A percentile compares a stretch with the other conserved stretches of the same genome.
phyloP scores from a whole-genome alignment of 2,797 vertebrate species.

The Microctenopoma stevenorrisi region DNA sequence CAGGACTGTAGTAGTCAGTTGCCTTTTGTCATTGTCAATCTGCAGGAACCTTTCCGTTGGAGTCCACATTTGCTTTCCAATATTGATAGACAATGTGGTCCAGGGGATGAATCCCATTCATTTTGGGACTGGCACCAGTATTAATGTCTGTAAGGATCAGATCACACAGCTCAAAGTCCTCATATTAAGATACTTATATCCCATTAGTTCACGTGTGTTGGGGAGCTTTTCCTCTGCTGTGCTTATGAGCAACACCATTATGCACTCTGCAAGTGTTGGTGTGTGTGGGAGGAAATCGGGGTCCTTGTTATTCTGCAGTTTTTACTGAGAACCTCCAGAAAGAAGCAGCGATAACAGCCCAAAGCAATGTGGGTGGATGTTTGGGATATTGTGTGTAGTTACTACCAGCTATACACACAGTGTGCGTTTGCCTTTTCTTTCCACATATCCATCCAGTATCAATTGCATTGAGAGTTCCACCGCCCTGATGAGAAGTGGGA shows the following conservation, averaged over 20 bases:
- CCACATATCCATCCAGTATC: slow-evolving; percentile 56
- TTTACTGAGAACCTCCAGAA: slow-evolving; percentile 50
- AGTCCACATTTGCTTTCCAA: slow-evolving; percentile 60
- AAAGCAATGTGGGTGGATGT: slow-evolving; percentile 57
- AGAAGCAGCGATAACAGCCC: slow-evolving; percentile 53
- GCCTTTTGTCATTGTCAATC: slow-evolving; percentile 51
- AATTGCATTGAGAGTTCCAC: slow-evolving; percentile 53
- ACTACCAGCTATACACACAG: neutral
- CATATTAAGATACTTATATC: slow-evolving; percentile 44
- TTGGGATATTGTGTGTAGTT: slow-evolving; percentile 23
- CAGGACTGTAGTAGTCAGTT: slow-evolving; percentile 48
- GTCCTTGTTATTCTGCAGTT: slow-evolving; percentile 59
- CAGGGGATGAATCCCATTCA: slow-evolving; percentile 72
- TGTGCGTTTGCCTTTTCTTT: slow-evolving; percentile 47
- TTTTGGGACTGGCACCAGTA: slow-evolving; percentile 60
- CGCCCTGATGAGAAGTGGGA: slow-evolving; percentile 43
- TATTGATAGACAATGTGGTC: slow-evolving; percentile 62
- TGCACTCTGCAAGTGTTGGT: slow-evolving; percentile 24
- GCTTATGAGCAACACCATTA: slow-evolving; percentile 13
- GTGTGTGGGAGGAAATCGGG: slow-evolving; percentile 65
- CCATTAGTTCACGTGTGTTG: slow-evolving; percentile 30
- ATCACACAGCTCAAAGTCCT: slow-evolving; percentile 23
- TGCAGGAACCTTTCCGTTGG: slow-evolving; percentile 58
- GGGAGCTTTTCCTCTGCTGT: slow-evolving; percentile 25
- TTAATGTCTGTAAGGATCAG: slow-evolving; percentile 25